These are phyloP conservation scores for Thymallus thymallus DNA, from an alignment of 2,113 vertebrate species.

Conservation along the genomic window DNA sequence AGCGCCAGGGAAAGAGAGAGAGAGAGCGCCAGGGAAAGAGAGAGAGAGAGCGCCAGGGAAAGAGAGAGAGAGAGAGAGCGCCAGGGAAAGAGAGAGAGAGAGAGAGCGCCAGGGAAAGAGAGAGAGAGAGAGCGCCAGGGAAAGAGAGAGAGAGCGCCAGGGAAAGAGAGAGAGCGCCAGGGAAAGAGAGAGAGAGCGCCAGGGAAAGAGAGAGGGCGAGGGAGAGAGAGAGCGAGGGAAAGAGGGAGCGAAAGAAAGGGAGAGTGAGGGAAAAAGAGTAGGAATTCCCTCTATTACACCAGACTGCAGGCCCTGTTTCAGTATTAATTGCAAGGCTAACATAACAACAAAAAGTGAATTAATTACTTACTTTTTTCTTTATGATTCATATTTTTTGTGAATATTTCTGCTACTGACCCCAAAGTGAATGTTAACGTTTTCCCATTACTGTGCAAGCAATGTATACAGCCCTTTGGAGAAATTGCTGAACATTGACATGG, in stretches of 20 bases:
- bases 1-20: conserved; percentile 4
- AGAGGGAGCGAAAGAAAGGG: too few species aligned
- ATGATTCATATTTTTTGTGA: neutral
- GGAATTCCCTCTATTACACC: conserved; percentile 76
- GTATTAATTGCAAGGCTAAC: conserved; percentile 49
- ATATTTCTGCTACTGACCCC: neutral
- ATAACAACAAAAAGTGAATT: too few species aligned
- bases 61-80: too few species aligned
- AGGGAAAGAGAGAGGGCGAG: conserved; percentile 25
- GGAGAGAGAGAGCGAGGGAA: conserved; percentile 29
- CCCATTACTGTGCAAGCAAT: neutral
- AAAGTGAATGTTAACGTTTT: neutral
- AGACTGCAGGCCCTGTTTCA: conserved; percentile 66
- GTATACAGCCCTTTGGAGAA: too few species aligned
- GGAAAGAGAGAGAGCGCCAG: too few species aligned
- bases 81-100: conserved; percentile 48
- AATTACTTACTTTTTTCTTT: neutral
- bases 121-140: too few species aligned
- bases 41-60: conserved; percentile 29
- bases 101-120: conserved; percentile 8
- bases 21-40: too few species aligned
- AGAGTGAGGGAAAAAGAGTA: conserved; percentile 35
- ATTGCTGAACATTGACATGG: too few species aligned
- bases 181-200: conserved; percentile 35
- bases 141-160: conserved; percentile 31